Evolutionary conservation across 2,888 invertebrate species (phyloP), one percentile per base, ranked within the genome.

Genomic region (Scaptomyza polygonia): DNA sequence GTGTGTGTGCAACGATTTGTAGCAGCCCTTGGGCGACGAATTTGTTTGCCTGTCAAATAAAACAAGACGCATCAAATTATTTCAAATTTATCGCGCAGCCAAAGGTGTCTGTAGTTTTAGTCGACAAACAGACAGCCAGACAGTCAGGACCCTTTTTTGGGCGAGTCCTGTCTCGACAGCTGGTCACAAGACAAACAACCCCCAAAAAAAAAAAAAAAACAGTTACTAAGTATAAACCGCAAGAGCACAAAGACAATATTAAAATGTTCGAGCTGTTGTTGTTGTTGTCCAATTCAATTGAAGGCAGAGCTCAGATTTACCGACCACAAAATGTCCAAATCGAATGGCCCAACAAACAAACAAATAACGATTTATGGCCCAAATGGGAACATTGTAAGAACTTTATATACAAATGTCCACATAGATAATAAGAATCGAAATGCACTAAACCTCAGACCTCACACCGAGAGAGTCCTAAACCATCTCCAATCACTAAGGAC

Each of bases 51-150:
- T 86, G 82, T 86, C 82, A 83, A 86, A 83, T 86, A 83, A 86
- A 83, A 86, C 86, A 86, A 83, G 84, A 83, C 79, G 77, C 82
- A 86, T 83, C 84, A 83, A 83, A 86, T 86, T 83, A 86, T 83
- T 83, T 83, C 77, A 83, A 83, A 83, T 83, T 83, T 86, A 83
- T 82, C 80, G 86, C 83, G 55, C 72, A 59, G 59, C 34, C 25
- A 67, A 72, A 73, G 67, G 77, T 82, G 68, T n/a, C n/a, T n/a
- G n/a, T n/a, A n/a, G n/a, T n/a, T n/a, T n/a, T n/a, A n/a, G n/a
- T n/a, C n/a, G n/a, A n/a, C n/a, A n/a, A n/a, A n/a, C n/a, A n/a
- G n/a, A n/a, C n/a, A n/a, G n/a, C n/a, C n/a, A n/a, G n/a, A n/a
- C n/a, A n/a, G n/a, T n/a, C n/a, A n/a, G n/a, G n/a, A n/a, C n/a